Conservation (phyloP, 2,113 vertebrate genomes). For the Girardinichthys multiradiatus region DNA sequence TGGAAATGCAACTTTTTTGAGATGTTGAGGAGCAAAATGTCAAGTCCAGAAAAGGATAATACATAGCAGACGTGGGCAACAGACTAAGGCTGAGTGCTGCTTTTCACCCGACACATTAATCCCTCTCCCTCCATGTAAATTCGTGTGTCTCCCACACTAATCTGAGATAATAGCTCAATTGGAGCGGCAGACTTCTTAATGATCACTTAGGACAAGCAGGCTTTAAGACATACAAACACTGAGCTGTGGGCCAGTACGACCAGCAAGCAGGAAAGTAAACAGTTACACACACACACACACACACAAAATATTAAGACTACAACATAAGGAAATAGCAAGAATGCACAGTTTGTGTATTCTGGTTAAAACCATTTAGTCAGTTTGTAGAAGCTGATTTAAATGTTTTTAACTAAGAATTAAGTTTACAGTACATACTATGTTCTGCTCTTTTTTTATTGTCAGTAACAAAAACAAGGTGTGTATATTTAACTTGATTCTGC, state of each 20-base stretch:
- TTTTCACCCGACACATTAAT: slow-evolving; percentile 53
- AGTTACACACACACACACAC: not conserved
- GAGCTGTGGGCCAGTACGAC: slow-evolving; percentile 49
- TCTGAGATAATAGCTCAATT: slow-evolving; percentile 83
- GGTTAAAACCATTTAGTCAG: slow-evolving; percentile 2
- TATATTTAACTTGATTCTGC: not conserved
- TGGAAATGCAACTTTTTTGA: slow-evolving; percentile 21
- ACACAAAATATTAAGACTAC: not conserved
- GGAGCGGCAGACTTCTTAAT: slow-evolving; percentile 78
- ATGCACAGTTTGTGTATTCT: not conserved
- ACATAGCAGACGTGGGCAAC: slow-evolving; percentile 20
- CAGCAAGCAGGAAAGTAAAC: slow-evolving; percentile 27
- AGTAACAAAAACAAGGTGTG: not conserved
- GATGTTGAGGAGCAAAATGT: slow-evolving; percentile 26
- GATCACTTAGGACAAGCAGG: slow-evolving; percentile 75
- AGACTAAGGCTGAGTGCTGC: slow-evolving; percentile 51
- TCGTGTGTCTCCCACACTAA: slow-evolving; percentile 73
- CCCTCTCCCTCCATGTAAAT: slow-evolving; percentile 40
- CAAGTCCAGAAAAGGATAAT: slow-evolving; percentile 27
- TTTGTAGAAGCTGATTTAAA: not conserved
- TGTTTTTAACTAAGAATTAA: no score
- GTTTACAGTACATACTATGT: no score
- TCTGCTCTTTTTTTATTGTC: not conserved
- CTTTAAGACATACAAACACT: slow-evolving; percentile 68
- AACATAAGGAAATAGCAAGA: not conserved